Evolutionary conservation across 2,797 vertebrate species (phyloP), one percentile per base, ranked within the genome.

Genomic region (Malacoctenus gilli): DNA sequence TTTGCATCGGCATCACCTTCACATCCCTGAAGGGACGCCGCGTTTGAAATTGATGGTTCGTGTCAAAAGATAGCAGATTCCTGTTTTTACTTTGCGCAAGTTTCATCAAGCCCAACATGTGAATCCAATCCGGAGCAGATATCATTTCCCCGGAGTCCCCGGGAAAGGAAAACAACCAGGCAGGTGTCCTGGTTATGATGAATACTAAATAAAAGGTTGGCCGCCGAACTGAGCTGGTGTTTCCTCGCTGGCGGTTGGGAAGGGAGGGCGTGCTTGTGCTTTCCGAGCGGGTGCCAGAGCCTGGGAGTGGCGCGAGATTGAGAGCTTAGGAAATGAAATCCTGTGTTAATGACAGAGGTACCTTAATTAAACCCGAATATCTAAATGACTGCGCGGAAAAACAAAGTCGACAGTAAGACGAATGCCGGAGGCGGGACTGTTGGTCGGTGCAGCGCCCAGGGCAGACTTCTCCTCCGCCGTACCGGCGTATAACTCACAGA

Each of bases 321-420:
- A 85, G 60, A 56, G 73, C 50, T 82, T 66, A 43, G 79, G 68
- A 84, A 89, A 88, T 84, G 32, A 77, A 73, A 77, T 65, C 48
- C 61, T 68, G 67, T 77, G 77, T 83, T 84, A 83, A 85, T 85
- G 80, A 86, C 69, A 72, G 82, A 64, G 63, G 67, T 74, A 47
- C 75, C 82, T 83, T 88, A 84, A 88, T 91, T 89, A 88, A 87
- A 83, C 21, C 57, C 52, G 74, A 87, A 82, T 73, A 80, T 82
- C 68, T 65, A 82, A 80, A 76, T 78, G 72, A 48, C 68, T 67
- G 68, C 60, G 59, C 60, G 59, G 75, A 57, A 81, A 82, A 86
- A 77, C 60, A 79, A 67, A 79, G 65, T 69, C 20, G 77, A 81
- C 83, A 81, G 59, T 85, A 66, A 78, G 72, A 87, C 76, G 65